Evolutionary conservation across 2,797 vertebrate genomes (phyloP), one percentile per base, ranked within the genome.

Genomic region (Chelmon rostratus): DNA sequence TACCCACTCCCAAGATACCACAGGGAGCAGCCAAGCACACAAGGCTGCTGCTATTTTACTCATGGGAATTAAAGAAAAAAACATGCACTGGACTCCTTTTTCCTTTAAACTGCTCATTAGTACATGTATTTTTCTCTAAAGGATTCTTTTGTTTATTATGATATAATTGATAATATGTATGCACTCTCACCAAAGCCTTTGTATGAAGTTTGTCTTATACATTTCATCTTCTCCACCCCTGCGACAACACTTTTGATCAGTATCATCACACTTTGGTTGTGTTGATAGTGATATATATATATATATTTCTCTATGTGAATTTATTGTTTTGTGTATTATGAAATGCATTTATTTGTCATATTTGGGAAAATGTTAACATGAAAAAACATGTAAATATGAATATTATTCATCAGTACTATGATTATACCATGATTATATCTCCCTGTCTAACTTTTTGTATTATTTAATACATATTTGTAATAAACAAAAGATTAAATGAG

Each of bases 391-490:
- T 94, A 92, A 89, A 92, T 94, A 89, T 92, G 71, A 86, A 88
- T 92, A 94, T 91, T 94, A 94, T 93, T 93, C 85, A 92, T 85
- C 83, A 89, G 83, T 93, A 93, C 87, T 93, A 92, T 92, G 91
- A 93, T 94, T 90, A 92, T 93, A 88, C 87, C 46, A 83, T 86
- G 64, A 93, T 91, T 89, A 80, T 92, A 92, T 89, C 73, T 82
- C 85, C 68, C 79, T 92, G 84, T 87, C 72, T 93, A 90, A 91
- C 89, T 89, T 95, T 94, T 93, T 87, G 88, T 95, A 94, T 95
- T 95, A 96, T 96, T 96, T 96, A 96, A 96, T 96, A 94, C 91
- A 83, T 88, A 91, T 93, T 96, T 96, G 91, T 94, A 92, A 95
- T 95, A 91, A 93, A 89, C 72, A 64, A 50, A 79, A 18, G 1